Percentiles rank a stretch among this genome's conserved stretches.
Evolutionary conservation across 30 jellyfish, hydroid and myxozoan species (phyloP).

Genomic region (Clytia hemisphaerica): DNA sequence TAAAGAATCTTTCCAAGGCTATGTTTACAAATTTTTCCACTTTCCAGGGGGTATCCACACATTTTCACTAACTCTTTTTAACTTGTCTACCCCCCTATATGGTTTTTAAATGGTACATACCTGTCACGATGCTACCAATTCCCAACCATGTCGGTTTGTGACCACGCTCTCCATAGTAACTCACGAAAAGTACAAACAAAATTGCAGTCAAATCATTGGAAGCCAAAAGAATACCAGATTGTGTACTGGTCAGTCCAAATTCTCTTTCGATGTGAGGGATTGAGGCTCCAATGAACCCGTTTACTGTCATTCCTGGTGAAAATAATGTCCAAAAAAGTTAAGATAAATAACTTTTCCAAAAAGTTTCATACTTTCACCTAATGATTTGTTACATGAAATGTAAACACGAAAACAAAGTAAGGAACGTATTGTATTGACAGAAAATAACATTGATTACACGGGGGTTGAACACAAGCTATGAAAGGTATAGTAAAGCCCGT

Average conservation of each 20-base stretch:
- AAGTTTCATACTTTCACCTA: too few species aligned
- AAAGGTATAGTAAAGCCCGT: too few species aligned
- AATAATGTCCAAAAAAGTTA: background rate
- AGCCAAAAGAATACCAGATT: conserved; percentile 40
- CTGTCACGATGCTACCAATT: conserved; percentile 40
- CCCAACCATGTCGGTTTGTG: conserved; percentile 70
- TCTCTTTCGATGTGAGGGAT: conserved; percentile 55
- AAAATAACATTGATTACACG: too few species aligned
- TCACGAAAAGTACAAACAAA: conserved; percentile 38
- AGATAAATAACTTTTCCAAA: background rate
- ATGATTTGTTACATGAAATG: too few species aligned
- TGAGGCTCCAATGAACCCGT: conserved; percentile 53
- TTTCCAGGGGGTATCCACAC: too few species aligned
- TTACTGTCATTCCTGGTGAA: conserved; percentile 39
- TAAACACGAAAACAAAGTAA: too few species aligned
- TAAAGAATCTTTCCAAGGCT: too few species aligned
- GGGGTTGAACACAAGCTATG: too few species aligned
- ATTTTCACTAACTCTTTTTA: too few species aligned
- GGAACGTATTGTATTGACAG: too few species aligned
- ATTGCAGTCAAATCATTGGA: conserved; percentile 59
- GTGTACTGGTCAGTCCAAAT: conserved; percentile 62
- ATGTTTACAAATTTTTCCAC: too few species aligned
- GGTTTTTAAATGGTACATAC: conserved; percentile 17
- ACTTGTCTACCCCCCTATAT: too few species aligned
- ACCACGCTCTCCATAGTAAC: conserved; percentile 53